phyloP scores from a whole-genome alignment of 2,113 vertebrate species.

The Leptosomus discolor region DNA sequence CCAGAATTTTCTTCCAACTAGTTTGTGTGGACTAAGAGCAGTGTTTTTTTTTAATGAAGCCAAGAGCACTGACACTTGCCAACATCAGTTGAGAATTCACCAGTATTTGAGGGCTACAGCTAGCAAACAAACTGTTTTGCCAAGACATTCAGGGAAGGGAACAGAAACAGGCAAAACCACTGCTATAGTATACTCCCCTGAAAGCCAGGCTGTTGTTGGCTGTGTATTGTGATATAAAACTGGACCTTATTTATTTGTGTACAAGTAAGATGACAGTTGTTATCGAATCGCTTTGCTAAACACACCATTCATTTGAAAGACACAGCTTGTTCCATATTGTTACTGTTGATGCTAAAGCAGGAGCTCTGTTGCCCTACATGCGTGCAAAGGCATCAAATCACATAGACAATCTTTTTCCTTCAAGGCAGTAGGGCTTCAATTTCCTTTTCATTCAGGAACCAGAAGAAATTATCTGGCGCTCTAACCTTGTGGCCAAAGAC shows the following conservation, averaged over 20 bases:
- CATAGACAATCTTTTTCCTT: background rate
- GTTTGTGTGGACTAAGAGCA: background rate
- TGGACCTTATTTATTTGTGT: background rate
- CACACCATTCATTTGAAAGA: background rate
- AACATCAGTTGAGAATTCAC: background rate
- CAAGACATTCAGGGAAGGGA: background rate
- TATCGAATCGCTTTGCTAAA: background rate
- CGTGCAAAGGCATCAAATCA: background rate
- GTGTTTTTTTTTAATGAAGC: background rate
- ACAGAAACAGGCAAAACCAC: background rate
- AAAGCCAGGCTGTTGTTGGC: background rate
- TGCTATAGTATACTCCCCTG: background rate
- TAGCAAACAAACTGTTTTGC: background rate
- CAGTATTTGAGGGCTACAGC: background rate
- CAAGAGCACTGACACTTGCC: background rate
- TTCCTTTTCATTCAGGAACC: background rate
- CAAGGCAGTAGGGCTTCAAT: background rate
- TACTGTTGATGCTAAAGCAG: background rate
- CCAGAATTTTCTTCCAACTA: background rate
- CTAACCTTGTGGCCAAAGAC: background rate
- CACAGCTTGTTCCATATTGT: background rate
- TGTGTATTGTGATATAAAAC: background rate
- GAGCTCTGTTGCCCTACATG: fast-evolving
- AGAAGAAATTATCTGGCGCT: background rate
- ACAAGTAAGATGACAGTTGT: background rate